A percentile compares a stretch with the other conserved stretches of the same genome.
Conservation (phyloP, 2,888 invertebrate species). For the Drosophila neonasuta region DNA sequence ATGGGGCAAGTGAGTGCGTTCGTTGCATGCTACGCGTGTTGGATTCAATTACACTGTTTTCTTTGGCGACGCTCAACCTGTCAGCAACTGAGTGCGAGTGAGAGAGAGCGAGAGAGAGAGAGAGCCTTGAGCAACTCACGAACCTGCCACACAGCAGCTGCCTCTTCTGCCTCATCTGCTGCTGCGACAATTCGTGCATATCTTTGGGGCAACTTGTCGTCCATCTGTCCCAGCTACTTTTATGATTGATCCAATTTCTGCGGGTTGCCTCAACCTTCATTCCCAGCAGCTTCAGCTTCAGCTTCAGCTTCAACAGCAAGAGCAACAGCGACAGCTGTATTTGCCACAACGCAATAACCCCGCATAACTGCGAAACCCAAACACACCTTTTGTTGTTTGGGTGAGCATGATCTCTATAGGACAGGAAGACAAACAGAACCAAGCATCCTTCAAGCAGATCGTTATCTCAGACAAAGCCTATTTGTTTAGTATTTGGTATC, state of each 20-base stretch:
- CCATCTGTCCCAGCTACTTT: conserved; percentile 21
- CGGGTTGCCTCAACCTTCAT: conserved; percentile 40
- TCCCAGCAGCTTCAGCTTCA: background rate
- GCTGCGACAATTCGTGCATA: conserved; percentile 53
- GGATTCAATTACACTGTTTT: conserved; percentile 52
- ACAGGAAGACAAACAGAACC: background rate
- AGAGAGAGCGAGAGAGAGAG: background rate
- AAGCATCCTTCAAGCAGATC: conserved; percentile 1
- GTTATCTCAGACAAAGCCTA: background rate
- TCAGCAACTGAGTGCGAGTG: conserved; percentile 3
- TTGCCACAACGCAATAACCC: conserved; percentile 15
- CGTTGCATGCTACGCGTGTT: conserved; percentile 31
- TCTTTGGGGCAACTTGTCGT: conserved; percentile 35
- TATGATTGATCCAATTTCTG: conserved; percentile 79
- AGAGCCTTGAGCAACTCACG: conserved; percentile 32
- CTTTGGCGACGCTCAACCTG: conserved; percentile 33
- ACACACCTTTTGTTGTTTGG: background rate
- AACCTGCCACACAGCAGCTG: conserved; percentile 55
- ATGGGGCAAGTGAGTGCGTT: conserved; percentile 36
- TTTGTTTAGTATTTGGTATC: background rate
- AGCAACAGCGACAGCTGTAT: conserved; percentile 19
- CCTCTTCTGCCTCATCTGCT: conserved; percentile 10
- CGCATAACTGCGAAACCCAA: conserved; percentile 9
- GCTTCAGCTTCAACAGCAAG: background rate
- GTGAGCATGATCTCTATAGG: background rate